Evolutionary conservation across 1,140 invertebrate genomes (phyloP).

Genomic region (Ceratina japonica): DNA sequence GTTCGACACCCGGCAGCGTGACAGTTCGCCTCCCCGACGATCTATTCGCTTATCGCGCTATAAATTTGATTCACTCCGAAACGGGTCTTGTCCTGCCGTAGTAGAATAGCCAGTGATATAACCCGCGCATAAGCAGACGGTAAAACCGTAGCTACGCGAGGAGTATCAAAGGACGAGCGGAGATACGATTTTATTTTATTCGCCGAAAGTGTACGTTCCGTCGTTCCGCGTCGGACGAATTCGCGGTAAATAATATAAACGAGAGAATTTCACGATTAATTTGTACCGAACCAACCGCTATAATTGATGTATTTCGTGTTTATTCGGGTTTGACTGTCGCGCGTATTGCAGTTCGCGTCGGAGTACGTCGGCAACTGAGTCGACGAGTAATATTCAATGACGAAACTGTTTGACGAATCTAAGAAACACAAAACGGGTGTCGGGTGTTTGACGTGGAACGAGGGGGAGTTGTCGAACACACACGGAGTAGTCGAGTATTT

Average conservation of each 20-base stretch:
- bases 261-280: no score
- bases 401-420: neutral
- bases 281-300: no score
- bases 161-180: neutral
- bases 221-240: no score
- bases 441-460: neutral
- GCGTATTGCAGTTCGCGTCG: no score
- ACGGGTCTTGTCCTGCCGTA: neutral
- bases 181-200: no score
- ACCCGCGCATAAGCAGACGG: constrained; percentile 20
- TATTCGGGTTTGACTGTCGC: no score
- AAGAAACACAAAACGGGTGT: neutral
- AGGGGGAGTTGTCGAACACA: neutral
- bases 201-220: no score
- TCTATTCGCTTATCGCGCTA: constrained; percentile 17
- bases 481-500: neutral
- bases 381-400: no score
- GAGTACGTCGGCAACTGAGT: no score
- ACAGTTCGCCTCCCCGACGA: constrained; percentile 12
- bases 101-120: constrained; percentile 19
- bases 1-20: constrained; percentile 7
- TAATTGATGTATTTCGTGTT: no score
- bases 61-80: constrained; percentile 40
- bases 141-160: neutral
- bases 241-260: no score